Percentiles rank a stretch among this genome's conserved stretches.
phyloP scores from a whole-genome alignment of 2,888 invertebrate species.

The Adineta ricciae region DNA sequence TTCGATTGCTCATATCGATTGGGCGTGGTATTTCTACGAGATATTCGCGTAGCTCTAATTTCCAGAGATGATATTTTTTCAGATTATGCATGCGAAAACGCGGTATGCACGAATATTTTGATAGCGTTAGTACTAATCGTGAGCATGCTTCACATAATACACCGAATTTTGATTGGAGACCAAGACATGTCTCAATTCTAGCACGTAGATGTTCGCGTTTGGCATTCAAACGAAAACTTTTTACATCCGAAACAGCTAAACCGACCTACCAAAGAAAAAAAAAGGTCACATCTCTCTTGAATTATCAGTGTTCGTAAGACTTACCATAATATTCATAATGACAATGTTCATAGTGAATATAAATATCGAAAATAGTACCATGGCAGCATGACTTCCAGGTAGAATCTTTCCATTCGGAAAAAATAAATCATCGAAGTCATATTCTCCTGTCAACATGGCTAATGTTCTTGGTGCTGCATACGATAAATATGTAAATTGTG shows the following conservation, averaged over 20 bases:
- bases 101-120: neutral
- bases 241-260: neutral
- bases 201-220: conserved; percentile 19
- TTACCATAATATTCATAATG: conserved; percentile 19
- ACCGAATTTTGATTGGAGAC: conserved; percentile 3
- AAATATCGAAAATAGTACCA: neutral
- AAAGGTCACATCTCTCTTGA: too few species aligned
- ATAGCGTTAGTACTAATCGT: neutral
- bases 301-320: too few species aligned
- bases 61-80: conserved; percentile 7
- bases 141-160: conserved; percentile 11
- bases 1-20: too few species aligned
- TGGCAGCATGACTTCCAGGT: neutral
- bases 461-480: conserved; percentile 17
- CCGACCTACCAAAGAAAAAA: neutral
- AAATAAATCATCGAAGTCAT: conserved; percentile 19
- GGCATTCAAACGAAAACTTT: conserved; percentile 11
- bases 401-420: neutral
- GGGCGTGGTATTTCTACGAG: neutral
- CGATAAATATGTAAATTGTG: neutral
- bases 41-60: neutral
- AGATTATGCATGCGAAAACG: neutral
- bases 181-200: conserved; percentile 10
- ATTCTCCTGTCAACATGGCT: conserved; percentile 10
- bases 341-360: conserved; percentile 17